Evolutionary conservation across 2,888 invertebrate genomes (phyloP).

Genomic region (Ligdia adustata): DNA sequence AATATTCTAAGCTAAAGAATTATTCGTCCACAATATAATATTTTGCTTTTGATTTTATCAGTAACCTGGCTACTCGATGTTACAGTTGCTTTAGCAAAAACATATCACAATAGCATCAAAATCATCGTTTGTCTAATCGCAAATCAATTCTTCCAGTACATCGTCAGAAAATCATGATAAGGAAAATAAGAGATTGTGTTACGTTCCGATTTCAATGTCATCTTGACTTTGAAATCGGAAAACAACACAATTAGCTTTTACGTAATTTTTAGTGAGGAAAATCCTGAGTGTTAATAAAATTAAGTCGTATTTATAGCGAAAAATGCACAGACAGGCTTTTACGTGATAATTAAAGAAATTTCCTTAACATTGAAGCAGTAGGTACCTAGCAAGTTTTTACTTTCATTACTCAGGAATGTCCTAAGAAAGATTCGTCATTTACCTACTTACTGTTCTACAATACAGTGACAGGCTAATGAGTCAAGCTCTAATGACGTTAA

Average conservation of each 20-base stretch:
- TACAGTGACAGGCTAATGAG: conserved; percentile 60
- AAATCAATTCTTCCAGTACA: conserved; percentile 16
- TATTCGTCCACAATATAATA: too few species aligned
- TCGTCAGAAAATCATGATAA: conserved; percentile 8
- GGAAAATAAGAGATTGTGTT: conserved; percentile 2
- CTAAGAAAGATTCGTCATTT: conserved; percentile 65
- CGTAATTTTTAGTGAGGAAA: conserved; percentile 14
- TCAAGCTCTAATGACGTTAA: conserved; percentile 66
- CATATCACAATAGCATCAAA: neutral
- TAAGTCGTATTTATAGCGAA: neutral
- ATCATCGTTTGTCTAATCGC: neutral
- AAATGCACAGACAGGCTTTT: conserved; percentile 7
- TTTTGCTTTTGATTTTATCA: too few species aligned
- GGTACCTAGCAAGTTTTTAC: conserved; percentile 21
- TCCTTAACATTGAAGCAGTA: conserved; percentile 41
- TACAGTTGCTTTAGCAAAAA: too few species aligned
- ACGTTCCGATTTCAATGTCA: too few species aligned
- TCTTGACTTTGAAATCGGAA: conserved; percentile 4
- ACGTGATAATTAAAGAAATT: conserved; percentile 26
- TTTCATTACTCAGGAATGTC: conserved; percentile 46
- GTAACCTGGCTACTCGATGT: too few species aligned
- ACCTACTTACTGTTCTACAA: conserved; percentile 54
- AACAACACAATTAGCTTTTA: conserved; percentile 10
- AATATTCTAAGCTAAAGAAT: too few species aligned
- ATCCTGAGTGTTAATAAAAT: neutral